Conservation (phyloP, 2,113 vertebrate species). For the Emydura subglobosa region DNA sequence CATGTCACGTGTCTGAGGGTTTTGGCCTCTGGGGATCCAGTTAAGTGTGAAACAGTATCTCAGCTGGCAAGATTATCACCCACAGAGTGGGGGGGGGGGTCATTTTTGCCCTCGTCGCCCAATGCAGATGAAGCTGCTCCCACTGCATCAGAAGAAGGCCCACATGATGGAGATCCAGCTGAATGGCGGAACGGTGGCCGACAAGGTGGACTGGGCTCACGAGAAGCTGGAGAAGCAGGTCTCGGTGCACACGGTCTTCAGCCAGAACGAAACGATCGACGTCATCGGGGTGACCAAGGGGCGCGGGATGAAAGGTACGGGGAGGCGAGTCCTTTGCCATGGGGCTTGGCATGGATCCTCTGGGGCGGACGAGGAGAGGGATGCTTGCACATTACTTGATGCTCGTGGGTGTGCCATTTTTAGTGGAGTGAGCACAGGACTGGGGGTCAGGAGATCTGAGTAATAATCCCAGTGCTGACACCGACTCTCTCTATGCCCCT, state of each 20-base stretch:
- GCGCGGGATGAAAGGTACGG: constrained; percentile 83
- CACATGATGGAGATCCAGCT: constrained; percentile 88
- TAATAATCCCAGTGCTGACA: not conserved
- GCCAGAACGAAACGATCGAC: constrained; percentile 84
- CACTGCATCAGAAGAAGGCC: constrained; percentile 85
- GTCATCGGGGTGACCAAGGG: constrained; percentile 86
- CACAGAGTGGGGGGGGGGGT: accelerated
- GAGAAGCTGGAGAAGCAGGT: constrained; percentile 85
- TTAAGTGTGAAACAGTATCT: not conserved
- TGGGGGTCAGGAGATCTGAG: not conserved
- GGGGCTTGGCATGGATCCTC: not conserved
- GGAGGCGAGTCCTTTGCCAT: not conserved
- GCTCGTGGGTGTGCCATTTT: not conserved
- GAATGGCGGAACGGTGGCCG: constrained; percentile 81
- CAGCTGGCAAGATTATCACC: not conserved
- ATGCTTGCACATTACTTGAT: not conserved
- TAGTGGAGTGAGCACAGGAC: not conserved
- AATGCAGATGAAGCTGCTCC: constrained; percentile 84
- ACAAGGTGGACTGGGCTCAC: constrained; percentile 85
- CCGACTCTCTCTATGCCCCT: not conserved
- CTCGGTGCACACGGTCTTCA: constrained; percentile 78
- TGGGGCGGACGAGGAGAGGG: not conserved
- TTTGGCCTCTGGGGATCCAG: not conserved
- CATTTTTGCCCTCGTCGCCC: accelerated
- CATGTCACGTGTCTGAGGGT: not conserved